Base-by-base conservation (phyloP, 2,113 vertebrate genomes). In the Oncorhynchus nerka region DNA sequence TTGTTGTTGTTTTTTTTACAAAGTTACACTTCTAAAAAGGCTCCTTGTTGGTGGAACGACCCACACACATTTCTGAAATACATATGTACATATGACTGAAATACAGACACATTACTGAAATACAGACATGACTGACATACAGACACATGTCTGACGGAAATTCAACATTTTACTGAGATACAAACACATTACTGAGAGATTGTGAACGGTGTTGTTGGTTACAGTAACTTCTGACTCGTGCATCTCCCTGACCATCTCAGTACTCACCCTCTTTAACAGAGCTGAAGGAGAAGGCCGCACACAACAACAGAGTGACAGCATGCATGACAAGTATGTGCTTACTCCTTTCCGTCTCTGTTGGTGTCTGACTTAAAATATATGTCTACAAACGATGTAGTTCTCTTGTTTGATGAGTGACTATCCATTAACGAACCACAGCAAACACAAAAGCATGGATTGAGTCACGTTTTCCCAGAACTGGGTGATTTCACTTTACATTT, bases 371-470 rank as follows among this genome's bases (percentile, higher is more conserved):
- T 4, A 5, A 15, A 19, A 15, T 4, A 13, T 55, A 5, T 55
- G 39, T 67, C 9, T 5, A 15, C 24, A n/a, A 32, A 30, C 26
- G 5, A 15, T 5, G 51, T 55, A 67, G 65, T 67, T 7, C 1
- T 30, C 22, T 30, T 67, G 30, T 67, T 67, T 67, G 65, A 67
- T 67, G 65, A 67, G 65, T 67, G 65, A 67, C 13, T 67, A 67
- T 67, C 26, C 15, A 67, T 67, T 67, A 67, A 67, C 65, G 26
- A 12, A 67, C 65, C 19, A 62, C 59, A 67, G 65, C 24, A 30
- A 67, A 67, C 24, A 30, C n/a, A 67, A 30, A 67, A 67, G 26
- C 65, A 67, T 15, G 12, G 65, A 67, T 67, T 67, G 22, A 19
- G 65, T 28, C 30, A 67, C 30, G 24, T 11, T 64, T 64, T 64